phyloP scores from a whole-genome alignment of 2,113 vertebrate genomes.

The Gopherus evgoodei region DNA sequence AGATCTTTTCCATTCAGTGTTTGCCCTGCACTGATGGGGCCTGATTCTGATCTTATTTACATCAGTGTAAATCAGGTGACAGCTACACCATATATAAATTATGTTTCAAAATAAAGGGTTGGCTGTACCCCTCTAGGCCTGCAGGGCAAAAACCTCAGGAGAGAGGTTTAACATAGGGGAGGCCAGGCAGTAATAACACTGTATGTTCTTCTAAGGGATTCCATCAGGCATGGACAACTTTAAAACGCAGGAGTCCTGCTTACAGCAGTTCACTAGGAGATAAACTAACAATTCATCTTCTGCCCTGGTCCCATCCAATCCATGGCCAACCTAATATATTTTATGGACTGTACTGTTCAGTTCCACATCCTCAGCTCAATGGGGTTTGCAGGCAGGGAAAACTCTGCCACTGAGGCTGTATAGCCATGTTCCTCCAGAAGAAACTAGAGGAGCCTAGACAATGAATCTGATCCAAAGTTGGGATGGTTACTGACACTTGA shows the following conservation, averaged over 20 bases:
- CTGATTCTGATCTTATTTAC: not conserved
- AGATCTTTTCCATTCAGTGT: not conserved
- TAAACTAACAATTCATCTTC: not conserved
- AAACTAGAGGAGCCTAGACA: not conserved
- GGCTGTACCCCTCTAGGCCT: not conserved
- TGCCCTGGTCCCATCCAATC: not conserved
- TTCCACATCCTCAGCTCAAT: not conserved
- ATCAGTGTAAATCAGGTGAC: accelerated
- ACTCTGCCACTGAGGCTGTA: not conserved
- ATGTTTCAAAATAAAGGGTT: not conserved
- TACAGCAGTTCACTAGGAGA: not conserved
- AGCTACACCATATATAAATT: not conserved
- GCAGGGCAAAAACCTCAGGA: not conserved
- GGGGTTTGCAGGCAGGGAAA: not conserved
- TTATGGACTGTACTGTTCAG: not conserved
- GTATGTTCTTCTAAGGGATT: not conserved
- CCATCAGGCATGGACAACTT: not conserved
- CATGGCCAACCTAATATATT: not conserved
- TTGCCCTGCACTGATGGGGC: not conserved
- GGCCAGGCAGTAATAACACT: not conserved
- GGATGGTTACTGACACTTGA: not conserved
- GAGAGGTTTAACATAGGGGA: accelerated
- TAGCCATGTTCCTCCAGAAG: not conserved
- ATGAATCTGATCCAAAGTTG: not conserved
- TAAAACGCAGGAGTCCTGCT: not conserved